A percentile compares a stretch with the other conserved stretches of the same genome.
These are phyloP conservation scores for Drosophila koepferae DNA, from an alignment of 2,888 invertebrate species.

Conservation along the genomic window DNA sequence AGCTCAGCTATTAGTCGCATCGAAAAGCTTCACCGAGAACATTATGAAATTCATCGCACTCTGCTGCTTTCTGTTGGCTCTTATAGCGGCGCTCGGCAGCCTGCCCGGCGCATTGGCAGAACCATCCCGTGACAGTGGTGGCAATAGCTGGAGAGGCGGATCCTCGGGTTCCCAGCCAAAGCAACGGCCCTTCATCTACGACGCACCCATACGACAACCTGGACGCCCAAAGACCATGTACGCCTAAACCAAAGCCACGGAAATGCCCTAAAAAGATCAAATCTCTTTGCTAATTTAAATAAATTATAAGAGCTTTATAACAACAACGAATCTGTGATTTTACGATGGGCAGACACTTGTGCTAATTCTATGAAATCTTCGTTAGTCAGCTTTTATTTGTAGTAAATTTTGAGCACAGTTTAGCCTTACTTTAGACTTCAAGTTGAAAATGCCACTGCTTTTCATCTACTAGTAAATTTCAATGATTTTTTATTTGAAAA, in stretches of 20 bases:
- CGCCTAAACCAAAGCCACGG: constrained; percentile 38
- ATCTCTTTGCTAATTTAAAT: constrained; percentile 8
- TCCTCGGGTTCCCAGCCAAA: constrained; percentile 17
- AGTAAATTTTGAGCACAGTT: constrained; percentile 1
- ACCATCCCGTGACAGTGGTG: constrained; percentile 55
- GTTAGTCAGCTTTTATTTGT: neutral
- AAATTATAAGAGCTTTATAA: constrained; percentile 1
- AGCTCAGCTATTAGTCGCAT: constrained; percentile 4
- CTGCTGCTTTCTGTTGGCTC: constrained; percentile 43
- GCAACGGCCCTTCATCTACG: constrained; percentile 51
- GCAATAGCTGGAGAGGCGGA: constrained; percentile 35
- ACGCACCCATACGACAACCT: constrained; percentile 53
- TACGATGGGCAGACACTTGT: neutral
- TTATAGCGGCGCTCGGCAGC: constrained; percentile 29
- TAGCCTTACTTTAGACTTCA: constrained; percentile 33
- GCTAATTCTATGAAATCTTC: neutral
- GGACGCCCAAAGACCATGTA: constrained; percentile 57
- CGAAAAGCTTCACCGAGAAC: neutral
- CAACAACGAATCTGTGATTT: neutral
- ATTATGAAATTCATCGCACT: constrained; percentile 56
- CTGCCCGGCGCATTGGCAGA: constrained; percentile 14
- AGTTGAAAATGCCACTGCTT: neutral
- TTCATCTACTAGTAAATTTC: neutral
- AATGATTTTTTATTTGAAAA: neutral
- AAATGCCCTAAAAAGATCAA: constrained; percentile 11